Conservation (phyloP, 2,888 invertebrate genomes). For the Hipparchia sbordonii region DNA sequence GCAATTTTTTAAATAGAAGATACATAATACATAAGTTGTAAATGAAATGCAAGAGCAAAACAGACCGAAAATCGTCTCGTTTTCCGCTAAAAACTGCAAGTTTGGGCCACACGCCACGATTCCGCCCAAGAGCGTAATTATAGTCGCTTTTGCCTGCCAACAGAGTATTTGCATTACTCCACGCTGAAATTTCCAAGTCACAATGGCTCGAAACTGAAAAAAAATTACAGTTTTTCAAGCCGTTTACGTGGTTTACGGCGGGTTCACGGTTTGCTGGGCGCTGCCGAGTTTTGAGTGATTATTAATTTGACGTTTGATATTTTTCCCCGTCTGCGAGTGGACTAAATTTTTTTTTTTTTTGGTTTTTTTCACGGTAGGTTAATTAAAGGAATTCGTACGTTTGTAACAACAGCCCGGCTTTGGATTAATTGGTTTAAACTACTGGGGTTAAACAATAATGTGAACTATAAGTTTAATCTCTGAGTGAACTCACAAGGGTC, state of each 20-base stretch:
- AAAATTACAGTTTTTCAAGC: slow-evolving; percentile 41
- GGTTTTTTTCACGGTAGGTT: slow-evolving; percentile 38
- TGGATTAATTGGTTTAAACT: slow-evolving; percentile 34
- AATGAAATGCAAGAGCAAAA: not conserved
- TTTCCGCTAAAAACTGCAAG: slow-evolving; percentile 24
- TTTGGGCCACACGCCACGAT: slow-evolving; percentile 46
- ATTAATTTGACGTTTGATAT: slow-evolving; percentile 43
- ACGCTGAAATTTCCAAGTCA: slow-evolving; percentile 46
- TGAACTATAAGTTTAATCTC: no score
- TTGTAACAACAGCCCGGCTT: slow-evolving; percentile 32
- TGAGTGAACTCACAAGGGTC: no score
- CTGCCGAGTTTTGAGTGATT: slow-evolving; percentile 41
- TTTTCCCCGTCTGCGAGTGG: slow-evolving; percentile 35
- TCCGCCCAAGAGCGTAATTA: slow-evolving; percentile 66
- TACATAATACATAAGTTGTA: no score
- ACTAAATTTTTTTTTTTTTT: slow-evolving; percentile 41
- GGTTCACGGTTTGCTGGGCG: slow-evolving; percentile 38
- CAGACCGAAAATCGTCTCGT: not conserved
- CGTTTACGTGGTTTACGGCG: slow-evolving; percentile 37
- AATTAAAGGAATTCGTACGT: slow-evolving; percentile 38
- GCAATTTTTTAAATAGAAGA: no score
- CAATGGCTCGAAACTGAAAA: slow-evolving; percentile 44
- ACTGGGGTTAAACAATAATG: not conserved
- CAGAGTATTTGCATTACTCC: slow-evolving; percentile 63
- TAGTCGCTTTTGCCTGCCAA: slow-evolving; percentile 55